phyloP scores from a whole-genome alignment of 2,888 invertebrate species.

The Dexiosoma caninum region DNA sequence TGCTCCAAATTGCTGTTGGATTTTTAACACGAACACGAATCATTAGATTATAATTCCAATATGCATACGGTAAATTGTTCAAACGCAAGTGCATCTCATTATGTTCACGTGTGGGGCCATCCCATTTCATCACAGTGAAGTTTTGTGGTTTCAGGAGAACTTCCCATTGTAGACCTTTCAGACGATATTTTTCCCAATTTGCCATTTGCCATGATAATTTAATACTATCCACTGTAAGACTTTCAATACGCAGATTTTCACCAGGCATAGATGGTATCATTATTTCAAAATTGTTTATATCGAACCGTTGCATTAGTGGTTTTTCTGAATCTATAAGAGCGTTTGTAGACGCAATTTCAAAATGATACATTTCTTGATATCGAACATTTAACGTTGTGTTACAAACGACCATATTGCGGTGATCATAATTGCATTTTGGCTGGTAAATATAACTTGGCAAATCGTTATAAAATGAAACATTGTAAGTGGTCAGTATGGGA shows the following conservation, averaged over 20 bases:
- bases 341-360: constrained; percentile 82
- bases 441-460: constrained; percentile 62
- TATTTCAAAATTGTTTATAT: constrained; percentile 67
- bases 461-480: constrained; percentile 67
- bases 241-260: constrained; percentile 66
- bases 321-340: constrained; percentile 79
- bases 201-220: constrained; percentile 71
- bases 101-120: constrained; percentile 52
- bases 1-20: constrained; percentile 82
- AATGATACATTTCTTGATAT: constrained; percentile 80
- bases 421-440: constrained; percentile 69
- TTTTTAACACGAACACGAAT: constrained; percentile 83
- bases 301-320: constrained; percentile 66
- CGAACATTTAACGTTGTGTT: constrained; percentile 70
- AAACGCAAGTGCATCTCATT: constrained; percentile 69
- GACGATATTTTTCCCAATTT: constrained; percentile 68
- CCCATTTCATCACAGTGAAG: constrained; percentile 10
- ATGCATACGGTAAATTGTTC: constrained; percentile 69
- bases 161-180: constrained; percentile 71
- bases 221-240: constrained; percentile 69
- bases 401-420: constrained; percentile 69
- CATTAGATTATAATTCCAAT: constrained; percentile 81
- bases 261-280: constrained; percentile 72
- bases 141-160: constrained; percentile 69
- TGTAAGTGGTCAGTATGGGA: constrained; percentile 80